phyloP scores from a whole-genome alignment of 2,113 vertebrate species.

The Chionomys nivalis region DNA sequence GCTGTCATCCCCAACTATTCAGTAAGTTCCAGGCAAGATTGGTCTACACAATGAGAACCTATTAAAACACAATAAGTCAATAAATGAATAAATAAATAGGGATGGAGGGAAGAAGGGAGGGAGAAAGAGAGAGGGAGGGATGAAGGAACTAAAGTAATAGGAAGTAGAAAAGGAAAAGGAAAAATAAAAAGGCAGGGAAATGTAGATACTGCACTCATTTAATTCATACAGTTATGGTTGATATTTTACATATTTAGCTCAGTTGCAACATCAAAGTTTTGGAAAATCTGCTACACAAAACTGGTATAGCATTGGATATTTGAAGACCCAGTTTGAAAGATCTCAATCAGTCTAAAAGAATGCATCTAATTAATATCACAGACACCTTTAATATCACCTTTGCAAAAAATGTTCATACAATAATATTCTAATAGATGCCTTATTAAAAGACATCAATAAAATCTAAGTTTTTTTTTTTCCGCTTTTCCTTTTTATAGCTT shows the following conservation, averaged over 20 bases:
- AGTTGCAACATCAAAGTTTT: neutral
- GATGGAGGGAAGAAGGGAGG: accelerated
- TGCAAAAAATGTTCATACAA: neutral
- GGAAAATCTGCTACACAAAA: neutral
- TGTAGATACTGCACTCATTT: neutral
- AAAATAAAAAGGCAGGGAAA: no score
- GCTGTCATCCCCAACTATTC: no score
- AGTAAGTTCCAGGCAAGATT: neutral
- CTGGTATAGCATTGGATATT: neutral
- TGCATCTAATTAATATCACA: neutral
- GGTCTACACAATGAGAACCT: accelerated
- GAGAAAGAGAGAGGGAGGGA: neutral
- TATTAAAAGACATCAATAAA: neutral
- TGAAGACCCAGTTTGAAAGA: neutral
- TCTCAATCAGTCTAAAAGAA: neutral
- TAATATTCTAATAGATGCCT: neutral
- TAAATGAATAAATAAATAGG: neutral
- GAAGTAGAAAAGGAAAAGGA: neutral
- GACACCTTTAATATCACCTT: neutral
- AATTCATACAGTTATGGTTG: neutral
- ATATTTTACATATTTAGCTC: neutral
- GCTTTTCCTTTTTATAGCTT: neutral
- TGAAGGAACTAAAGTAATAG: neutral
- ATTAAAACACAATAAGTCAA: neutral
- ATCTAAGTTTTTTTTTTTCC: neutral